Conservation (phyloP, 2,113 vertebrate genomes). For the Etheostoma spectabile region DNA sequence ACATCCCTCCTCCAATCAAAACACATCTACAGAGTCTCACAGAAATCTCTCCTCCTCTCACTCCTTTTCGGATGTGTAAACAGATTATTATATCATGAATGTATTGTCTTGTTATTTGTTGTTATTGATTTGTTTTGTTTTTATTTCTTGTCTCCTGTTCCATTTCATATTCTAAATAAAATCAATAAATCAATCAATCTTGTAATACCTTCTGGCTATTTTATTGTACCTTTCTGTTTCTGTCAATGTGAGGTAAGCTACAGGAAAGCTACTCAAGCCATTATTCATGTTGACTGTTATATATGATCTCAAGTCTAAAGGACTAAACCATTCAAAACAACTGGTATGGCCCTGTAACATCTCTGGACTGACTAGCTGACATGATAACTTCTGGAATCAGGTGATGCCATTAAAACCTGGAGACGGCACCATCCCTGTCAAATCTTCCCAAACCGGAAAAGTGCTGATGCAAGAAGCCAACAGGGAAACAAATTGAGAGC, state of each 20-base stretch:
- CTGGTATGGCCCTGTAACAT: not conserved
- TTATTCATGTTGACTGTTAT: too few species aligned
- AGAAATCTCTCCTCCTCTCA: not conserved
- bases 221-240: too few species aligned
- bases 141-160: too few species aligned
- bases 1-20: slow-evolving; percentile 1
- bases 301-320: not conserved
- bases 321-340: not conserved
- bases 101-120: too few species aligned
- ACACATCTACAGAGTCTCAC: not conserved
- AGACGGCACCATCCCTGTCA: slow-evolving; percentile 2
- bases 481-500: slow-evolving; percentile 23
- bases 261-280: too few species aligned
- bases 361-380: not conserved
- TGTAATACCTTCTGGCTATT: too few species aligned
- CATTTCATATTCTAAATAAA: too few species aligned
- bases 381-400: not conserved
- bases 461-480: slow-evolving; percentile 30
- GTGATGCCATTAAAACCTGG: not conserved
- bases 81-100: too few species aligned
- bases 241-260: too few species aligned
- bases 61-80: too few species aligned
- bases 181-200: too few species aligned
- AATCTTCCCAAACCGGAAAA: slow-evolving; percentile 9
- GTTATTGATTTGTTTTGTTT: too few species aligned